Evolutionary conservation across 2,797 vertebrate genomes (phyloP).

Genomic region (Lacerta agilis): DNA sequence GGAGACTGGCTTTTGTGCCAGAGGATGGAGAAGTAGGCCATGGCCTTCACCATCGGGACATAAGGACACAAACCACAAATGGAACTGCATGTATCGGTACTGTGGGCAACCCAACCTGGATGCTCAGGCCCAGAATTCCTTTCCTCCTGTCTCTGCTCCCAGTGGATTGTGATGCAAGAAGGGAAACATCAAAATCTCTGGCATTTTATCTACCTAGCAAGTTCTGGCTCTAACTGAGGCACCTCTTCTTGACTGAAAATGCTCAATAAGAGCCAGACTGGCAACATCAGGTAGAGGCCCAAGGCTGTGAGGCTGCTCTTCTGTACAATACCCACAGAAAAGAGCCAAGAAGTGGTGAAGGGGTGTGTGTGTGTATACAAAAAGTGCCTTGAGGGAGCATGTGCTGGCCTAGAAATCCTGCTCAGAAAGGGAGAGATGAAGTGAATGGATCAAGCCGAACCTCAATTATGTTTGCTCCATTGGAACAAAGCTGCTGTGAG

Average conservation of each 20-base stretch:
- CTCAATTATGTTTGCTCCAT: background rate
- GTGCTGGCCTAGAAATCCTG: background rate
- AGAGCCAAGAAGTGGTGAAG: background rate
- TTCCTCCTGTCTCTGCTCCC: background rate
- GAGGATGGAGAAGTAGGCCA: background rate
- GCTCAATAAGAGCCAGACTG: background rate
- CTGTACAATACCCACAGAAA: background rate
- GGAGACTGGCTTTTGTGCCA: background rate
- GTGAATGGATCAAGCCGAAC: background rate
- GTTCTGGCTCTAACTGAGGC: background rate
- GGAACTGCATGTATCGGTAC: background rate
- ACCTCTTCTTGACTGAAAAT: background rate
- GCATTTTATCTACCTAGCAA: background rate
- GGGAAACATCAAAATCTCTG: background rate
- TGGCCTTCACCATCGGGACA: too few relatives aligned
- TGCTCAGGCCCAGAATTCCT: background rate
- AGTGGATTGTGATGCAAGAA: background rate
- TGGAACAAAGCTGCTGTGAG: background rate
- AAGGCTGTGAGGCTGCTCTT: background rate
- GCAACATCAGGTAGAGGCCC: background rate
- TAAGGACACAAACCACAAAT: background rate
- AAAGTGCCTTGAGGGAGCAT: slow-evolving; percentile 34
- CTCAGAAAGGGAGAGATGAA: background rate
- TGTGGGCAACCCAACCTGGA: background rate
- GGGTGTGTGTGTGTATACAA: background rate